Conservation (phyloP, 2,113 vertebrate genomes). For the Suricata suricatta region DNA sequence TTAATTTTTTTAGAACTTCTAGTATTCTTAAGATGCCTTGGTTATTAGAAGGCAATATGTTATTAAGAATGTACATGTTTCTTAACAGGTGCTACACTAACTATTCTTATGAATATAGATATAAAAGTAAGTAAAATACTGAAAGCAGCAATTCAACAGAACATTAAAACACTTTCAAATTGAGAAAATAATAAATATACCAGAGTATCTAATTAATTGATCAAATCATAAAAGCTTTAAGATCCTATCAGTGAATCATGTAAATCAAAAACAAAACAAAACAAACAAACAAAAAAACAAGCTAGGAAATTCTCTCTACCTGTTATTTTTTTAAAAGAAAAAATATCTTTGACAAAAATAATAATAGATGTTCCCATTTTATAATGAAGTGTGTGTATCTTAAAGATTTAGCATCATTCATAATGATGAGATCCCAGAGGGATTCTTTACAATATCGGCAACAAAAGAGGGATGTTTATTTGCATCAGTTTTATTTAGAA, state of each 20-base stretch:
- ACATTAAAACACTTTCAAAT: background rate
- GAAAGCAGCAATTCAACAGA: background rate
- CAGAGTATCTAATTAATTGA: background rate
- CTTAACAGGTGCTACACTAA: background rate
- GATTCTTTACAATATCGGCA: background rate
- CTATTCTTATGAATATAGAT: background rate
- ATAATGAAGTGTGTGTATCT: background rate
- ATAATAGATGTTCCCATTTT: background rate
- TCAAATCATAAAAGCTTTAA: background rate
- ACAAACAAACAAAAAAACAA: background rate
- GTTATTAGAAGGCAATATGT: background rate
- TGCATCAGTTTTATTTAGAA: background rate
- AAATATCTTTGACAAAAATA: background rate
- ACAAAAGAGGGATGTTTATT: background rate
- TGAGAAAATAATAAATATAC: background rate
- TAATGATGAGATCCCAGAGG: background rate
- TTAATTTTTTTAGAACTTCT: background rate
- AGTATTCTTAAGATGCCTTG: background rate
- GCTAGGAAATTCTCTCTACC: background rate
- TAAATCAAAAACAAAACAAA: background rate
- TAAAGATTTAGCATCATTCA: background rate
- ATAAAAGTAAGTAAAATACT: slow-evolving; percentile 19
- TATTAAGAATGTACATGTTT: background rate
- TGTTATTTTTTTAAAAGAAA: background rate
- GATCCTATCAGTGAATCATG: background rate